Percentiles rank a stretch among this genome's conserved stretches.
These are phyloP conservation scores for Pluvialis apricaria DNA, from an alignment of 2,113 vertebrate species.

Conservation along the genomic window DNA sequence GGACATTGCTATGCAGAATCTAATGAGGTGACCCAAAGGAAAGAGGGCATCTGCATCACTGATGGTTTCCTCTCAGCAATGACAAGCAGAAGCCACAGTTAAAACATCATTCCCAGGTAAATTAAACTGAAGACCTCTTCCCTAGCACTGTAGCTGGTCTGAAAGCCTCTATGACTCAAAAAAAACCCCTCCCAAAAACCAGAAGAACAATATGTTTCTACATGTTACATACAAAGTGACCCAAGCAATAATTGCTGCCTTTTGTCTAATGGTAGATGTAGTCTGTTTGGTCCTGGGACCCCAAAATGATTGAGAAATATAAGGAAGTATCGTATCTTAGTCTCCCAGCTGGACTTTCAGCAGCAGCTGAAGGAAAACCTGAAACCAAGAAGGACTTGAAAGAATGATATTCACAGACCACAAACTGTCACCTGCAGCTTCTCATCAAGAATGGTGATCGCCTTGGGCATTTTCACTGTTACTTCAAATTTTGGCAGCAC, in stretches of 20 bases:
- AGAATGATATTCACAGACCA: conserved; percentile 66
- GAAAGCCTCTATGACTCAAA: background rate
- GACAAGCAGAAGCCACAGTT: background rate
- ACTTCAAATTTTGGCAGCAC: conserved; percentile 77
- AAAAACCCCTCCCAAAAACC: fast-evolving
- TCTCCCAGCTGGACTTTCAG: background rate
- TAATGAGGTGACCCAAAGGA: background rate
- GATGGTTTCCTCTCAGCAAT: background rate
- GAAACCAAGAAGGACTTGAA: background rate
- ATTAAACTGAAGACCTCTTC: background rate
- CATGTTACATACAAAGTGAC: background rate
- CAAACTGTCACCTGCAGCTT: conserved; percentile 62
- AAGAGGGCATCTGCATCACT: background rate
- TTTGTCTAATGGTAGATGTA: background rate
- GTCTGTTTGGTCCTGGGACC: background rate
- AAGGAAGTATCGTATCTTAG: background rate
- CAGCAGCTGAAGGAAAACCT: background rate
- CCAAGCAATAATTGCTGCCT: background rate
- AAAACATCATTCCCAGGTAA: background rate
- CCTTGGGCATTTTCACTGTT: conserved; percentile 56
- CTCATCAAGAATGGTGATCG: conserved; percentile 68
- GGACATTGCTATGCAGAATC: background rate
- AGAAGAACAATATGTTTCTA: background rate
- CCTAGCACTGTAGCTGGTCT: background rate
- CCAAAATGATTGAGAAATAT: background rate